Conservation (phyloP, 2,888 invertebrate genomes). For the Ophion costatus region DNA sequence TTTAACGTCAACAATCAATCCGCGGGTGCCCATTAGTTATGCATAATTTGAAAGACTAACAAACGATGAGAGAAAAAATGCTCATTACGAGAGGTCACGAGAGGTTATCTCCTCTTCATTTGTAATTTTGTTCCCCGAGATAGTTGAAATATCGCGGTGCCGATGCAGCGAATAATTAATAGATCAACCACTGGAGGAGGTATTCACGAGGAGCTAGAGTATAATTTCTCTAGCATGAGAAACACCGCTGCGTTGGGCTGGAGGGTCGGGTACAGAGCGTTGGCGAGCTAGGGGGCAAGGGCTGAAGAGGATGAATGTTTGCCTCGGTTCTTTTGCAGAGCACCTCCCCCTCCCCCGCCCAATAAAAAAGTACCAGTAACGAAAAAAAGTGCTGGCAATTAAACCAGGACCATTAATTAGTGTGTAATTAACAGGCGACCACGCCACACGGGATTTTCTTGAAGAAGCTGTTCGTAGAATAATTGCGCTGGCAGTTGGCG, state of each 20-base stretch:
- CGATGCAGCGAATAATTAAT: slow-evolving; percentile 48
- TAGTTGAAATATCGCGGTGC: slow-evolving; percentile 9
- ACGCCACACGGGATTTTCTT: slow-evolving; percentile 40
- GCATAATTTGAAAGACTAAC: neutral
- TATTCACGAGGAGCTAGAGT: slow-evolving; percentile 10
- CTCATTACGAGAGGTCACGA: neutral
- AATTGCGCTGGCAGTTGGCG: slow-evolving; percentile 55
- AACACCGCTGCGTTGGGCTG: slow-evolving; percentile 16
- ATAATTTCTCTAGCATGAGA: slow-evolving; percentile 42
- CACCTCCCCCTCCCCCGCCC: neutral
- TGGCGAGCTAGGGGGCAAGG: too few species aligned
- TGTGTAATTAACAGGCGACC: slow-evolving; percentile 77
- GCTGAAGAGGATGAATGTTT: slow-evolving; percentile 50
- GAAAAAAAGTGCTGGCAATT: slow-evolving; percentile 74
- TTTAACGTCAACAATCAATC: neutral
- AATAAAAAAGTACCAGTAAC: slow-evolving; percentile 68
- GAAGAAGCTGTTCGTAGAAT: slow-evolving; percentile 62
- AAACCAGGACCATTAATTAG: slow-evolving; percentile 78
- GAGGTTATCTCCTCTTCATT: neutral
- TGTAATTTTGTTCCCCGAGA: neutral
- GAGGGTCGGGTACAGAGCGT: too few species aligned
- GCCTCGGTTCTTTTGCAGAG: slow-evolving; percentile 26
- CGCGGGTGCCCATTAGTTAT: neutral
- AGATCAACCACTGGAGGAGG: slow-evolving; percentile 45
- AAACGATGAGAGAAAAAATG: neutral